Evolutionary conservation across 2,113 vertebrate species (phyloP), one percentile per base, ranked within the genome.

Genomic region (Circaetus gallicus): DNA sequence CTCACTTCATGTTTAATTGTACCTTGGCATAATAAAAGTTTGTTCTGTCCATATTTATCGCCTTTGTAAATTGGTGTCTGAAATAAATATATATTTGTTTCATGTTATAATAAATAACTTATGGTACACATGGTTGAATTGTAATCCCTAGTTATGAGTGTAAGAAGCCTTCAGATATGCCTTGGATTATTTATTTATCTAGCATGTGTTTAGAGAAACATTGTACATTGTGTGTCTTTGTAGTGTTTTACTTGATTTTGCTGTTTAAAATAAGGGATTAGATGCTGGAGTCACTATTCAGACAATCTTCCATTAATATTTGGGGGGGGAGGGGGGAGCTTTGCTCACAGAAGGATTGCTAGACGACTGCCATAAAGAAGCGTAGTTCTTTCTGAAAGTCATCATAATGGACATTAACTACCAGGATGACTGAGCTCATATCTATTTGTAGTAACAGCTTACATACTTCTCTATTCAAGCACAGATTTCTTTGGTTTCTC

Each of bases 171-270:
- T 62, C 63, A 89, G 52, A 74, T 73, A 78, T 8, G 2, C 38
- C 78, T 86, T 71, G 24, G 31, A 31, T 81, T 81, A 84, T 74
- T 83, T 91, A 69, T 86, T 89, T 90, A 67, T 78, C n/a, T 81
- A 65, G 47, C 8, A 21, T 31, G 11, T 71, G 19, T 74, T 94
- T 86, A 89, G 21, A 62, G 42, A 80, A 95, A 74, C 7, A 11
- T 3, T 36, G 17, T 61, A 3, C 10, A 19, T n/a, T 70, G 3
- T 56, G 4, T 71, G 36, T 43, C 28, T 84, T 87, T 83, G 29
- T 66, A 31, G 16, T 74, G 21, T 21, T 84, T 92, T 66, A 36
- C 49, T 84, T 84, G 11, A 36, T 52, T 93, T 56, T 82, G 10
- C 8, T 56, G 11, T 79, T 90, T 67, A 74, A 88, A 81, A 84